phyloP scores from a whole-genome alignment of 1,140 invertebrate genomes.

The Portunus trituberculatus region DNA sequence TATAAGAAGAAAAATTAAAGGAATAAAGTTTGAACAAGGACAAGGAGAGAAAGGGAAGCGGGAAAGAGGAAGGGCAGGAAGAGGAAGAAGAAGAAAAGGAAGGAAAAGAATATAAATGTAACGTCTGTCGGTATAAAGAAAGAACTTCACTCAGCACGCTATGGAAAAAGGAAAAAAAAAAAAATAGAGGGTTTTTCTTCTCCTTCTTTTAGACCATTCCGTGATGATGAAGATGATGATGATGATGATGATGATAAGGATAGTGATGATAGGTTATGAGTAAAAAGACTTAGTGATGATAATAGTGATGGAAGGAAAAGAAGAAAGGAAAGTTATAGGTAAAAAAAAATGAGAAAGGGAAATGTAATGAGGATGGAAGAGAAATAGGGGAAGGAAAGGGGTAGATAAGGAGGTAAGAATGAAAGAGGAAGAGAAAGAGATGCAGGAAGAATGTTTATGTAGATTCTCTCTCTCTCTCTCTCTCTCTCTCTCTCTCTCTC shows the following conservation, averaged over 20 bases:
- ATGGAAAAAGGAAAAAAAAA: too few relatives aligned
- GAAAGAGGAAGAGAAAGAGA: constrained; percentile 20
- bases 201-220: too few relatives aligned
- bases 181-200: background rate
- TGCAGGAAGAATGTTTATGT: background rate
- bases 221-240: background rate
- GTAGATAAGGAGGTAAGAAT: background rate
- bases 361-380: too few relatives aligned
- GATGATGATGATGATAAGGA: constrained; percentile 9
- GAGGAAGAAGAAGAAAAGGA: background rate
- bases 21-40: background rate
- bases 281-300: background rate
- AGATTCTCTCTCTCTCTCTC: background rate
- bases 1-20: background rate
- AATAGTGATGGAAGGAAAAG: background rate
- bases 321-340: background rate
- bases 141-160: too few relatives aligned
- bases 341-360: too few relatives aligned
- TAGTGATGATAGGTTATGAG: background rate
- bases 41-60: background rate
- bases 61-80: background rate
- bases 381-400: too few relatives aligned
- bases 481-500: background rate
- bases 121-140: too few relatives aligned
- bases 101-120: background rate